Percentiles rank a stretch among this genome's conserved stretches.
Conservation (phyloP, 2,888 invertebrate species). For the Automeris io region DNA sequence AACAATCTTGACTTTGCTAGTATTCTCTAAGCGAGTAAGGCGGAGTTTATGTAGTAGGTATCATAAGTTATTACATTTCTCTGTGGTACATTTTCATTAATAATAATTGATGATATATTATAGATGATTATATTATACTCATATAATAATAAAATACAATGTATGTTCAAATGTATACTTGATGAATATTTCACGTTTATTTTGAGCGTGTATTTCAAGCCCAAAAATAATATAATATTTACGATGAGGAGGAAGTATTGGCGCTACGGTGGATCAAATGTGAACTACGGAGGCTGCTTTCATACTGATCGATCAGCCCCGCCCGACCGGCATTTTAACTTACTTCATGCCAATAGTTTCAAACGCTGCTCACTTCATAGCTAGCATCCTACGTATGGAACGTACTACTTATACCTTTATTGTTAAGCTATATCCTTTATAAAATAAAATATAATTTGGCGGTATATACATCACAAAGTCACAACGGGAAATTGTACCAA, state of each 20-base stretch:
- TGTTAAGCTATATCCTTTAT: slow-evolving; percentile 63
- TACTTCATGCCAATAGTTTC: slow-evolving; percentile 51
- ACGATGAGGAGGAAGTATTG: slow-evolving; percentile 13
- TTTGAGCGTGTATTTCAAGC: too few species aligned
- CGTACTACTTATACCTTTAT: slow-evolving; percentile 65
- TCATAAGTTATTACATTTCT: too few species aligned
- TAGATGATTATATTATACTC: too few species aligned
- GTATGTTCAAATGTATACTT: too few species aligned
- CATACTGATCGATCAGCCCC: slow-evolving; percentile 59
- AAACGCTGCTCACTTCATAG: slow-evolving; percentile 59
- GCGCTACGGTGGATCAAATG: slow-evolving; percentile 28
- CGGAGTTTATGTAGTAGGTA: too few species aligned
- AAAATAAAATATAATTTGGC: slow-evolving; percentile 50
- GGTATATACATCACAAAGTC: slow-evolving; percentile 37
- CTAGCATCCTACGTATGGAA: slow-evolving; percentile 55
- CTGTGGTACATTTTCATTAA: too few species aligned
- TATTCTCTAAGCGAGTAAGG: too few species aligned
- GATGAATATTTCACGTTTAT: too few species aligned
- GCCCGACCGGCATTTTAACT: slow-evolving; percentile 40
- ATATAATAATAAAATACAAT: too few species aligned
- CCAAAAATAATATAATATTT: slow-evolving; percentile 6
- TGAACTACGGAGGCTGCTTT: slow-evolving; percentile 37
- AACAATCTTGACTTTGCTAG: too few species aligned
- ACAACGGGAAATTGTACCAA: neutral
- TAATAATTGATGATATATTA: too few species aligned